phyloP scores from a whole-genome alignment of 1,140 invertebrate genomes.

The Mactra quadrangularis region DNA sequence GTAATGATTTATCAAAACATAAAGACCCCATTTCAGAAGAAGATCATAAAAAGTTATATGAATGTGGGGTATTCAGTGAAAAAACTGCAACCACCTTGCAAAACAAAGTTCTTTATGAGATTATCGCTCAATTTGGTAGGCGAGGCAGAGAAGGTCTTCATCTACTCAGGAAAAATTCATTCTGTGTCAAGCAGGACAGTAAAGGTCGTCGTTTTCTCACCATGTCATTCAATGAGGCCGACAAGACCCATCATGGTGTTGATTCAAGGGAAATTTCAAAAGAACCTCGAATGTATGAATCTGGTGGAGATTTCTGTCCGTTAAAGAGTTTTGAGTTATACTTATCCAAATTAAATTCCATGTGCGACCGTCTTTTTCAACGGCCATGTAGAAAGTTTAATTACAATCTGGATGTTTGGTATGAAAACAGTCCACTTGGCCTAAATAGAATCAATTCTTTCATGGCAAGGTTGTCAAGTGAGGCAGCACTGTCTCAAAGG shows the following conservation, averaged over 20 bases:
- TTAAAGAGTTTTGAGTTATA: conserved; percentile 7
- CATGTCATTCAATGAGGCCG: conserved; percentile 9
- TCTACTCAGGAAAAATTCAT: neutral
- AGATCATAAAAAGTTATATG: neutral
- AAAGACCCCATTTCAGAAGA: conserved; percentile 18
- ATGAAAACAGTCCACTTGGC: neutral
- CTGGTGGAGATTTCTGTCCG: neutral
- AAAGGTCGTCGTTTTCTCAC: neutral
- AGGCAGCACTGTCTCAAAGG: neutral
- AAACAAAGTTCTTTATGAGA: conserved; percentile 13
- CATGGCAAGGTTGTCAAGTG: neutral
- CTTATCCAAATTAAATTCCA: conserved; percentile 7
- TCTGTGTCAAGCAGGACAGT: neutral
- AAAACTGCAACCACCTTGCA: neutral
- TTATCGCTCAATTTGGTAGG: conserved; percentile 8
- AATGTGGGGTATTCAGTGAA: conserved; percentile 9
- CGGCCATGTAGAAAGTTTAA: neutral
- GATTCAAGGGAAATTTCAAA: neutral
- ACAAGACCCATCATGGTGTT: neutral
- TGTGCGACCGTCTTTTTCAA: neutral
- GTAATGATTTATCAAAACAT: conserved; percentile 10
- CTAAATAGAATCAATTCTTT: neutral
- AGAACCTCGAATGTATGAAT: conserved; percentile 13
- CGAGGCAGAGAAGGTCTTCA: neutral
- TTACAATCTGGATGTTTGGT: neutral